These are phyloP conservation scores for Oceanites oceanicus DNA, from an alignment of 2,113 vertebrate genomes.

Conservation along the genomic window DNA sequence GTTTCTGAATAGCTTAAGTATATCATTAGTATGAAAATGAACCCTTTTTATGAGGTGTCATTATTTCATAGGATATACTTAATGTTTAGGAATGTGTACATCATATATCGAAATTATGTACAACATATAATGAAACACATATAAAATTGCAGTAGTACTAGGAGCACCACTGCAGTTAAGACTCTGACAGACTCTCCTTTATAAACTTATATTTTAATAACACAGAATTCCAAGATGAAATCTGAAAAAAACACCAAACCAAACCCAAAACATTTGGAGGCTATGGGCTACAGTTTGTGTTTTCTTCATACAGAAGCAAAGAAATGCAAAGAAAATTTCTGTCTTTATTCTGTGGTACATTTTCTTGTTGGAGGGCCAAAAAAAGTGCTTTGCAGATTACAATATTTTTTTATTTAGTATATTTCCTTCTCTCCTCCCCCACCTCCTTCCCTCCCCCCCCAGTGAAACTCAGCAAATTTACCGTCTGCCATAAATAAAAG, in stretches of 20 bases:
- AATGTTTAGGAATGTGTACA: conserved; percentile 35
- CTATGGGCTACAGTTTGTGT: background rate
- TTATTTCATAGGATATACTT: conserved; percentile 53
- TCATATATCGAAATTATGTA: conserved; percentile 34
- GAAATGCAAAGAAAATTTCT: background rate
- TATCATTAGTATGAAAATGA: conserved; percentile 48
- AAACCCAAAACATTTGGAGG: background rate
- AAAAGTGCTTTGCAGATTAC: background rate
- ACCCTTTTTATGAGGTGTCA: conserved; percentile 49
- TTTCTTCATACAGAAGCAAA: background rate
- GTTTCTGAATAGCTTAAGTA: conserved; percentile 37
- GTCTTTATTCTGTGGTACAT: background rate
- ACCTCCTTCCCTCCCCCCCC: rapidly evolving
- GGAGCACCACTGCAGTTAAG: background rate
- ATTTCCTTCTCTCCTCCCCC: background rate
- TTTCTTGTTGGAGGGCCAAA: background rate
- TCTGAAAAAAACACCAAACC: background rate
- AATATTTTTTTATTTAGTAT: background rate
- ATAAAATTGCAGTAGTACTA: background rate
- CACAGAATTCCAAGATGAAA: background rate
- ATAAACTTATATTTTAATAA: background rate
- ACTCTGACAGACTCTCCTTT: background rate
- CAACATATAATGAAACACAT: conserved; percentile 29
- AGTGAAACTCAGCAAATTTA: background rate
- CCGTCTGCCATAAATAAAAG: background rate